Conservation (phyloP, 1,140 invertebrate species). For the Drosophila leontia region DNA sequence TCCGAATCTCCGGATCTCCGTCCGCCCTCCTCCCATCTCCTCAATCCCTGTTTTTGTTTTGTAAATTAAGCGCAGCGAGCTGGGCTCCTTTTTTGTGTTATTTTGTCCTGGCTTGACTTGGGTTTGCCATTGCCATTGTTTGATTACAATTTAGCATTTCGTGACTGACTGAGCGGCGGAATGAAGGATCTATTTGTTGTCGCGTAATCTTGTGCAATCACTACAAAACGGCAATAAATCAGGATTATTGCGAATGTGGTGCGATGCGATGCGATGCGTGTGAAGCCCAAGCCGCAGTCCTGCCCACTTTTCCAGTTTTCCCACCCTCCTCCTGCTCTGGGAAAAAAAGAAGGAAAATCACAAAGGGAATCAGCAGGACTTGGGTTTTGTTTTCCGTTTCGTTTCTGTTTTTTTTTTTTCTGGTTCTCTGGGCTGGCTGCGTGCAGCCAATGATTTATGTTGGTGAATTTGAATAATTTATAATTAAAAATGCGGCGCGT, state of each 20-base stretch:
- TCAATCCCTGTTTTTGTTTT: conserved; percentile 44
- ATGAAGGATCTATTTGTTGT: conserved; percentile 84
- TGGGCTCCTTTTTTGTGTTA: conserved; percentile 27
- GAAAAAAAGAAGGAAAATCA: conserved; percentile 16
- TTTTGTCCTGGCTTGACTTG: conserved; percentile 29
- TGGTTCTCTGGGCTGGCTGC: conserved; percentile 48
- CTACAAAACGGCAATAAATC: conserved; percentile 84
- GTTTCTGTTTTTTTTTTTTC: neutral
- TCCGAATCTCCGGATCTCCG: conserved; percentile 3
- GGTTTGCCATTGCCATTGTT: conserved; percentile 72
- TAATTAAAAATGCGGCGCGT: conserved; percentile 79
- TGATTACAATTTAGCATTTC: conserved; percentile 84
- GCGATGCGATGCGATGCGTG: conserved; percentile 68
- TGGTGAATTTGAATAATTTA: conserved; percentile 82
- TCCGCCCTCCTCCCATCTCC: neutral
- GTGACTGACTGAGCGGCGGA: conserved; percentile 72
- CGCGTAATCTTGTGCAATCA: conserved; percentile 83
- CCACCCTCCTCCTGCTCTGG: conserved; percentile 17
- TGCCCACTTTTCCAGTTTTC: conserved; percentile 46
- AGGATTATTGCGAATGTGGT: conserved; percentile 84
- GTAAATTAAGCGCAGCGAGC: conserved; percentile 73
- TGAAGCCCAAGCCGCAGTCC: conserved; percentile 50
- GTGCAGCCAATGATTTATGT: conserved; percentile 79
- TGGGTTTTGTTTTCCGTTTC: conserved; percentile 39
- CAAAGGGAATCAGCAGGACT: conserved; percentile 29